These are phyloP conservation scores for Ifrita kowaldi DNA, from an alignment of 2,113 vertebrate species.

Conservation along the genomic window DNA sequence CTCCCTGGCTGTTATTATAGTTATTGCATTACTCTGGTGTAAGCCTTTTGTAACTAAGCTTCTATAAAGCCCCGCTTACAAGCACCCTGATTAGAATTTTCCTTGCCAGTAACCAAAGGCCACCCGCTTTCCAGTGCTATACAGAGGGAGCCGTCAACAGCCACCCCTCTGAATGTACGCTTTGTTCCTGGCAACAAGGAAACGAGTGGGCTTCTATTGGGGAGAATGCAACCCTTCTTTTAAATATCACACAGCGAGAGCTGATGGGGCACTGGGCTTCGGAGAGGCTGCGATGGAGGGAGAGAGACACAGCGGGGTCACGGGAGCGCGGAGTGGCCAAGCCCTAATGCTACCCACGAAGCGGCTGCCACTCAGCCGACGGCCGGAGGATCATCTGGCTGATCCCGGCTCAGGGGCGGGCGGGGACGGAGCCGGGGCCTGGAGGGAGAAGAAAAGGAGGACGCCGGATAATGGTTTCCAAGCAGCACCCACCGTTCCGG, in stretches of 20 bases:
- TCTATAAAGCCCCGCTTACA: constrained; percentile 65
- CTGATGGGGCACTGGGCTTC: constrained; percentile 63
- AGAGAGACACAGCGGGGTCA: constrained; percentile 29
- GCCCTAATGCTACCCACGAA: constrained; percentile 5
- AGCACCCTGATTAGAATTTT: constrained; percentile 64
- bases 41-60: constrained; percentile 68
- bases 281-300: not conserved
- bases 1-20: constrained; percentile 62
- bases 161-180: constrained; percentile 76
- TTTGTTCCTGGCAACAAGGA: constrained; percentile 77
- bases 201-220: constrained; percentile 73
- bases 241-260: constrained; percentile 68
- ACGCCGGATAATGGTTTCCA: not conserved
- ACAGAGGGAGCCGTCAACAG: constrained; percentile 63
- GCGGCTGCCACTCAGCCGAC: constrained; percentile 58
- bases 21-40: constrained; percentile 66
- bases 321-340: not conserved
- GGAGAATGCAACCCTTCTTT: constrained; percentile 79
- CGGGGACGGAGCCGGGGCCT: constrained; percentile 15
- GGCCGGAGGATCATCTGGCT: constrained; percentile 64
- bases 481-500: not conserved
- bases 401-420: constrained; percentile 57
- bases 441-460: not conserved
- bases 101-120: constrained; percentile 65
- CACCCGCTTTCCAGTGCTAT: constrained; percentile 68